Conservation (phyloP, 2,888 invertebrate genomes). For the Anagyrus pseudococci region DNA sequence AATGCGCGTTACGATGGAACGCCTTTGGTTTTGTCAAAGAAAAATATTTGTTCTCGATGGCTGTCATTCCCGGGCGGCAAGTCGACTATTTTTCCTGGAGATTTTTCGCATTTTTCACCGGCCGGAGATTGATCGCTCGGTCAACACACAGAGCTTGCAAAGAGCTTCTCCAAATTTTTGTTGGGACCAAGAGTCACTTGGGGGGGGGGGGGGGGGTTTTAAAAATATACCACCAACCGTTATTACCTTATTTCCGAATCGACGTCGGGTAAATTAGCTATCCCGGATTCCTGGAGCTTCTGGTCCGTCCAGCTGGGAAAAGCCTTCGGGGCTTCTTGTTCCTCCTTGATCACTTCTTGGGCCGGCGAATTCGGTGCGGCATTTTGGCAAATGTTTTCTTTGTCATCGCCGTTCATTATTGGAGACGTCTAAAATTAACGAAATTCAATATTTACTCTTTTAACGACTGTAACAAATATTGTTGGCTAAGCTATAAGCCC, state of each 20-base stretch:
- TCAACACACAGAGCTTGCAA: too few relatives aligned
- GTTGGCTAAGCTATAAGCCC: too few relatives aligned
- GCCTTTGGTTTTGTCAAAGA: too few relatives aligned
- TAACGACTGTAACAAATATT: too few relatives aligned
- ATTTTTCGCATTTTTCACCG: background rate
- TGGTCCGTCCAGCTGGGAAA: constrained; percentile 53
- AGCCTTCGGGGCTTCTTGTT: constrained; percentile 39
- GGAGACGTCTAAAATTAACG: constrained; percentile 13
- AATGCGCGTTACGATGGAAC: background rate
- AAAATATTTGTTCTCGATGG: background rate
- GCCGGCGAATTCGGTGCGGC: constrained; percentile 16
- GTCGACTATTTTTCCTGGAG: too few relatives aligned
- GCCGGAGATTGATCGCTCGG: background rate
- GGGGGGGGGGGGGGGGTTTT: too few relatives aligned
- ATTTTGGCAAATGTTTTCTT: constrained; percentile 28
- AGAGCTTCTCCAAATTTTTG: too few relatives aligned
- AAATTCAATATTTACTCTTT: background rate
- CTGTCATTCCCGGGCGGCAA: background rate
- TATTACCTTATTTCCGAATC: constrained; percentile 47
- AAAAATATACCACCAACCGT: background rate
- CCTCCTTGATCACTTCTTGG: constrained; percentile 34
- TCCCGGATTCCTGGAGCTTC: constrained; percentile 48
- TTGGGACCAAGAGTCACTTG: too few relatives aligned
- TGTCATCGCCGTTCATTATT: constrained; percentile 17
- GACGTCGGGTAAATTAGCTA: constrained; percentile 46